Evolutionary conservation across 2,113 vertebrate species (phyloP).

Genomic region (Gymnobelideus leadbeateri): DNA sequence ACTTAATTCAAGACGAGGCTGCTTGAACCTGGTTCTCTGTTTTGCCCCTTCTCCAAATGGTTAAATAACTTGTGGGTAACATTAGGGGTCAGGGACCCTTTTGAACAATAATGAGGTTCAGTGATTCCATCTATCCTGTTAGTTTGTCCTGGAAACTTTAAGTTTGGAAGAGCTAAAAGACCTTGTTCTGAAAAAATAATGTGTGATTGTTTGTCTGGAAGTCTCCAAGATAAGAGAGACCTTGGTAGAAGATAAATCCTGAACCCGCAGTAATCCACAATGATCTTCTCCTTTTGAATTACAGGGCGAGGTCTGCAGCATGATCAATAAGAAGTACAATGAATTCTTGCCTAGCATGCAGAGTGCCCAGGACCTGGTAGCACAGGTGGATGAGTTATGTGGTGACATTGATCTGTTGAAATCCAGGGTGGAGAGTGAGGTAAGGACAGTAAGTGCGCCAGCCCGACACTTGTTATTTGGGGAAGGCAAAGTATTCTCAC

Average conservation of each 20-base stretch:
- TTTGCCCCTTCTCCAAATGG: background rate
- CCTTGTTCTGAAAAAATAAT: background rate
- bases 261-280: background rate
- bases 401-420: slow-evolving; percentile 89
- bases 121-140: slow-evolving; percentile 7
- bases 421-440: slow-evolving; percentile 92
- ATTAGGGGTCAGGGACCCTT: background rate
- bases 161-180: slow-evolving; percentile 21
- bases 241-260: background rate
- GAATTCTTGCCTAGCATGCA: slow-evolving; percentile 95
- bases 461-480: background rate
- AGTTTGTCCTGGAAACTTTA: background rate
- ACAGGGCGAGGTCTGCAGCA: slow-evolving; percentile 92
- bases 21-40: background rate
- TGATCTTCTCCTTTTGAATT: fast-evolving
- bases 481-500: background rate
- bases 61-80: slow-evolving; percentile 13
- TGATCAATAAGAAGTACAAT: slow-evolving; percentile 93
- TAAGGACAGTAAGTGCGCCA: slow-evolving; percentile 66
- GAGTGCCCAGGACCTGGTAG: slow-evolving; percentile 89
- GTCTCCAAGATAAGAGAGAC: slow-evolving; percentile 2
- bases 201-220: slow-evolving; percentile 1
- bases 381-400: slow-evolving; percentile 87
- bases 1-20: slow-evolving; percentile 9
- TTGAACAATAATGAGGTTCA: too few relatives aligned